Evolutionary conservation across 2,888 invertebrate species (phyloP).

Genomic region (Aphodius sticticus): DNA sequence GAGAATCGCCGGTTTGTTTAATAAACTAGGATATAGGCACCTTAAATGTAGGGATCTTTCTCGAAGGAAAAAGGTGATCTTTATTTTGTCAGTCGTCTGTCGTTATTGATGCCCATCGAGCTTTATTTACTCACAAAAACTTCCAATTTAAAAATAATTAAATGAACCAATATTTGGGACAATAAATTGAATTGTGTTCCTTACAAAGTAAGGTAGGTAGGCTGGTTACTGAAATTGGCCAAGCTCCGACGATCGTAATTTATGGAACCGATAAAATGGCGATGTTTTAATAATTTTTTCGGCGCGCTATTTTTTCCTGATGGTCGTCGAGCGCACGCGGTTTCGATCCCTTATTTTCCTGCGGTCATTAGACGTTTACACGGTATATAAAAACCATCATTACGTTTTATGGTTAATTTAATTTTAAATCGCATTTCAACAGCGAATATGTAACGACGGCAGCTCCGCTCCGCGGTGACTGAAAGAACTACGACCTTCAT

Average conservation of each 20-base stretch:
- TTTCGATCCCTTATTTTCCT: background rate
- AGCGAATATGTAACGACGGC: background rate
- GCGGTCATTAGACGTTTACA: background rate
- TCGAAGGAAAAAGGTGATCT: no score
- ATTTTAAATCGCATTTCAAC: background rate
- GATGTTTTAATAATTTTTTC: background rate
- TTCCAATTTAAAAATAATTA: background rate
- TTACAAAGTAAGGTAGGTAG: background rate
- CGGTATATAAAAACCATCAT: constrained; percentile 4
- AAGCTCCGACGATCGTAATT: background rate
- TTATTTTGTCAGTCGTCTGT: no score
- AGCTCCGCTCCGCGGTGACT: background rate
- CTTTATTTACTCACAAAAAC: background rate
- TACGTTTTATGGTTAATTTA: constrained; percentile 4
- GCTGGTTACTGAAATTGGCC: background rate
- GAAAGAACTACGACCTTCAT: background rate
- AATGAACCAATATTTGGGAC: background rate
- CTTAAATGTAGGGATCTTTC: no score
- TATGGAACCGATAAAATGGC: background rate
- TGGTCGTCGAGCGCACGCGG: background rate
- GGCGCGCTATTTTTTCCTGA: background rate
- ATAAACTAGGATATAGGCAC: no score
- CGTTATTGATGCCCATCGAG: background rate
- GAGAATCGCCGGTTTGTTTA: no score
- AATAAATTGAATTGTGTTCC: background rate